Percentiles rank a stretch among this genome's conserved stretches.
phyloP scores from a whole-genome alignment of 92 coral and sea anemone genomes.

The Porites evermanni region DNA sequence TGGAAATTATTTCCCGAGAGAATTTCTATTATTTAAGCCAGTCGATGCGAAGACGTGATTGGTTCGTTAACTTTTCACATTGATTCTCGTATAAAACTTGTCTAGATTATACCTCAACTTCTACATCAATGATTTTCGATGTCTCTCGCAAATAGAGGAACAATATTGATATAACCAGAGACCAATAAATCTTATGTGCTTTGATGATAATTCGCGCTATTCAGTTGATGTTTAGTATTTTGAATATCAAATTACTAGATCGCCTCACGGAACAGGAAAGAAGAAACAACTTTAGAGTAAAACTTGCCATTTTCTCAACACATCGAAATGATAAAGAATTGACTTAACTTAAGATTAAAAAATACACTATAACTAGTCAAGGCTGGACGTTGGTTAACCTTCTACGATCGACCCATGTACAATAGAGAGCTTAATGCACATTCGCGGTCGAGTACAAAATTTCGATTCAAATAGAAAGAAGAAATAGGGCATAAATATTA shows the following conservation, averaged over 20 bases:
- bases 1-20: constrained; percentile 16
- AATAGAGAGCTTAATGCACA: not conserved
- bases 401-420: too few relatives aligned
- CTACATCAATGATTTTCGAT: not conserved
- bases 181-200: not conserved
- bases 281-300: not conserved
- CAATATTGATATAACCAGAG: not conserved
- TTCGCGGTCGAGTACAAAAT: not conserved
- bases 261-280: not conserved
- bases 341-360: not conserved
- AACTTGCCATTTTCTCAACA: not conserved
- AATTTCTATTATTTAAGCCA: not conserved
- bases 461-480: not conserved
- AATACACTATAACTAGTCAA: too few relatives aligned
- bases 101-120: constrained; percentile 1
- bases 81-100: not conserved
- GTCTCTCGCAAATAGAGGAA: not conserved
- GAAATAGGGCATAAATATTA: not conserved
- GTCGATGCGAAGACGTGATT: not conserved
- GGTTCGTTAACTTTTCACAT: constrained; percentile 11
- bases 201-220: not conserved
- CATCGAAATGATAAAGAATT: not conserved
- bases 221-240: not conserved
- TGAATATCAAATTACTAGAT: constrained; percentile 27
- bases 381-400: too few relatives aligned